Evolutionary conservation across 2,888 invertebrate genomes (phyloP).

Genomic region (Heliconius cydno): DNA sequence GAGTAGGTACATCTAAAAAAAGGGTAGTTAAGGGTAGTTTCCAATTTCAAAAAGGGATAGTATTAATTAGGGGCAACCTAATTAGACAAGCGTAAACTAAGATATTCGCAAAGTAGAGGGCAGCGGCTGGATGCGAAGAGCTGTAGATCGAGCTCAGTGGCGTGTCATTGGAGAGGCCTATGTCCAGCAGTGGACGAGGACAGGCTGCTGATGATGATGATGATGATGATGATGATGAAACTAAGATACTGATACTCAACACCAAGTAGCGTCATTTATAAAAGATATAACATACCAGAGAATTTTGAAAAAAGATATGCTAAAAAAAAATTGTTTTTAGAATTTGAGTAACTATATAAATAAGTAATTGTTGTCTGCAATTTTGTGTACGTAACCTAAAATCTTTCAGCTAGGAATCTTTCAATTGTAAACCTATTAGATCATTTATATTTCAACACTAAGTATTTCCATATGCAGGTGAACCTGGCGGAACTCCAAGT

Average conservation of each 20-base stretch:
- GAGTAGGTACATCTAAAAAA: not conserved
- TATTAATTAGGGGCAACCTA: not conserved
- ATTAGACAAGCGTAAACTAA: not conserved
- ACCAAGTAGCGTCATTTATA: not conserved
- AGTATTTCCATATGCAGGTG: conserved; percentile 18
- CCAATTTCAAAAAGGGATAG: not conserved
- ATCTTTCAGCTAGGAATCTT: not conserved
- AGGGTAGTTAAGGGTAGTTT: not conserved
- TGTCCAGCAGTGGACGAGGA: no score
- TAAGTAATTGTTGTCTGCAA: no score
- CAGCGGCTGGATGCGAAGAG: no score
- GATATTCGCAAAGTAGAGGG: no score
- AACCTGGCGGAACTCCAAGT: conserved; percentile 27
- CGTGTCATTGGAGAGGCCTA: no score
- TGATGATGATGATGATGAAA: no score
- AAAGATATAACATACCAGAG: not conserved
- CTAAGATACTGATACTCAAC: not conserved
- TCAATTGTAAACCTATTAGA: not conserved
- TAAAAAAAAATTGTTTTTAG: no score
- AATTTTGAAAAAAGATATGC: not conserved
- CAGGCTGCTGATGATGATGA: no score
- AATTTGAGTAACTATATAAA: no score
- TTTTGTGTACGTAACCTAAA: no score
- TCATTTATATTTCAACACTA: not conserved
- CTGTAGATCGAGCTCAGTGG: no score